Base-by-base conservation (phyloP, 2,797 vertebrate genomes). In the Enteromius anoplus region DNA sequence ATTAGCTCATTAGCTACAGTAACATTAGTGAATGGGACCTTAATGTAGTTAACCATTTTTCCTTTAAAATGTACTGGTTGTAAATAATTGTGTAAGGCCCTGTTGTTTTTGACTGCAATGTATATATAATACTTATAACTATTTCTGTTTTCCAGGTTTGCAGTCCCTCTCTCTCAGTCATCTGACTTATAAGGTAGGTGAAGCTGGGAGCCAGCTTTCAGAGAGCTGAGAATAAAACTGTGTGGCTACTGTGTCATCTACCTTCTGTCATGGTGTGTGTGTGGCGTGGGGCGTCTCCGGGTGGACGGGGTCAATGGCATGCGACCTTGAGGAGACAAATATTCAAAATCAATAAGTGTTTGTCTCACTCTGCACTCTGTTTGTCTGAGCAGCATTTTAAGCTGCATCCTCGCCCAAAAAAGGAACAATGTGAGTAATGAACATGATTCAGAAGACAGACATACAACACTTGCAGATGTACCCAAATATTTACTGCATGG, bases 271-370 rank as follows among this genome's bases (percentile, higher is more conserved):
- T 51, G 84, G 88, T 90, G 26, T 92, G 87, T 93, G 93, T 93
- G 91, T 88, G 89, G 90, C 89, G 86, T 89, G 84, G 42, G 73
- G 78, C 77, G 88, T 92, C 91, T 91, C 84, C 87, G 89, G 89
- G 93, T 91, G 92, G 92, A 95, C 89, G 86, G 89, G 93, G 93
- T 94, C 93, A 93, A 89, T 86, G 92, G 87, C 80, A 89, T 85
- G 89, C 90, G 91, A 94, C 94, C 94, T 95, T 93, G 92, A 91
- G 89, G 91, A 92, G 93, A 91, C 93, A 94, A 95, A 94, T 95
- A 95, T 95, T 94, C 93, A 93, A 92, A 93, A 95, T 95, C 94
- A 94, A 95, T 95, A 94, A 91, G 84, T 80, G 89, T 92, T 93
- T 81, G 76, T 83, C 80, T 83, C 81, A 34, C 55, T 78, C 80